Base-by-base conservation (phyloP, 2,888 invertebrate genomes). In the Blastobasis adustella region DNA sequence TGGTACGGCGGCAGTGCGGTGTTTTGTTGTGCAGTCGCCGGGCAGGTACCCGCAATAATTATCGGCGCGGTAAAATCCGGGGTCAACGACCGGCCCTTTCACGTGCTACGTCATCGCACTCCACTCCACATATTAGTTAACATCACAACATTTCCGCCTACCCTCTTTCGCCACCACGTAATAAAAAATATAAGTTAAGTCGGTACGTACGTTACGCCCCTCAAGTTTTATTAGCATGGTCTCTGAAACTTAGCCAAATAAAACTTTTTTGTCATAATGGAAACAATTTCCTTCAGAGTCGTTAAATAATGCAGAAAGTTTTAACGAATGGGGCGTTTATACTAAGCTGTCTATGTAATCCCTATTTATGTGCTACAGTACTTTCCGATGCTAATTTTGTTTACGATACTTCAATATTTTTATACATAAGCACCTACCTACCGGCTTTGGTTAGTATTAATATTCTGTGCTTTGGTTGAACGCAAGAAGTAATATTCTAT, bases 81-180 rank as follows among this genome's bases (percentile, higher is more conserved):
- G 83, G 81, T 81, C 82, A 73, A 66, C 65, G 82, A 74, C 83
- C 83, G 82, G 73, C 82, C 80, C 79, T 77, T 76, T 60, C 79
- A 79, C 76, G 76, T 77, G 82, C 60, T 63, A 54, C 45, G 9
- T 23, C 23, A 23, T 23, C 23, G 23, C 23, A 23, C 23, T 23
- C 23, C 49, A 10, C 47, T 47, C 39, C 40, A 37, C 46, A 4
- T 46, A 46, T 46, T 46, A 37, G 8, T 37, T 8, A 40, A 47
- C 40, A 47, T 40, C 8, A 37, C 23, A 60, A 62, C 62, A 59
- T 67, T 63, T 66, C 58, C 59, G 54, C 52, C 46, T 49, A 47
- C 48, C 51, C 49, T 23, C 50, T 42, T 42, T 51, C 45, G 47
- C 42, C 9, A 42, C 40, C 40, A 47, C 45, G 9, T 40, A 49